Base-by-base conservation (phyloP, 64 coral and sea anemone species). In the Actinia tenebrosa region DNA sequence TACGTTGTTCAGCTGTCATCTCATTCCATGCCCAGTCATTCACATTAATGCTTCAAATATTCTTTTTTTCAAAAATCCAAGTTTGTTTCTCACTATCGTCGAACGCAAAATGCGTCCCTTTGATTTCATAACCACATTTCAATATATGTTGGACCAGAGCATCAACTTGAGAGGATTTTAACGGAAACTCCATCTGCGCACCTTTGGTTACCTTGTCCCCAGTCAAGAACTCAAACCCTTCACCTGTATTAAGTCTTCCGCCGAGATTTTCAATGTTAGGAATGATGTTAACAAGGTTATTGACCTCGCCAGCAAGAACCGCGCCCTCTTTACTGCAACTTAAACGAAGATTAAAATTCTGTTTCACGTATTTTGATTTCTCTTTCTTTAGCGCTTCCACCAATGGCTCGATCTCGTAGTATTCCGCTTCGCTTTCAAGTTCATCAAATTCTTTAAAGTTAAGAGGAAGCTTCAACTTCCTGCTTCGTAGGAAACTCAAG, bases 391-490 rank as follows among this genome's bases (percentile, higher is more conserved):
- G 56, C 44, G 26, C 66, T 79, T 94, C 89, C 26, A 78, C 86
- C 9, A 98, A 83, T 0, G 84, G 83, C 10, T 88, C 82, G 16
- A 98, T 88, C 58, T 86, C 37, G 82, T 93, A 98, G 68, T 66
- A 98, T 46, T 88, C 83, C 20, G 95, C 95, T 63, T 98, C 95
- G 2, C 75, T 84, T 53, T 86, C 84, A 3, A 98, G 86, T 54
- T 88, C 62, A 25, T 91, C 89, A 64, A 91, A 90, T 13, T 93
- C 81, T 45, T 98, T 62, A 83, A 93, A 98, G 23, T 91, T 78
- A 19, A 79, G 62, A 0, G 89, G 91, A 15, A 98, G 20, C 45
- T 79, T 86, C 15, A 98, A 80, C 20, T 89, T 98, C 46, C 75
- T 60, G 9, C 86, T 93, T 1, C 95, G 81, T 7, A 98, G 56